Evolutionary conservation across 2,113 vertebrate genomes (phyloP).

Genomic region (Gymnogyps californianus): DNA sequence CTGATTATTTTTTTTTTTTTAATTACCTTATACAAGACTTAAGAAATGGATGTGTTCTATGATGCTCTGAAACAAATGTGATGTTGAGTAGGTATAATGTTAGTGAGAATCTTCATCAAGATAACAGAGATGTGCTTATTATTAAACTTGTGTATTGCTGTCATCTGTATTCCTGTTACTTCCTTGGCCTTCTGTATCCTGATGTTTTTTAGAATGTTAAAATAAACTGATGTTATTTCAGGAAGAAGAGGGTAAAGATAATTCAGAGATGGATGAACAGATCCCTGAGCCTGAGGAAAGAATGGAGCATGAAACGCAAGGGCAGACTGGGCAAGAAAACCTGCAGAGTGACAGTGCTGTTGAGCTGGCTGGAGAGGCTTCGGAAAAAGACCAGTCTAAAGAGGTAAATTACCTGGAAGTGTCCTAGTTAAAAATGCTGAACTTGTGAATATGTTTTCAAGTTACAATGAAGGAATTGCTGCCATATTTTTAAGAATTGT

Average conservation of each 20-base stretch:
- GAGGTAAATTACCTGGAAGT: constrained; percentile 75
- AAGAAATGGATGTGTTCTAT: background rate
- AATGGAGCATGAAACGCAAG: constrained; percentile 82
- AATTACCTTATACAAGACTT: background rate
- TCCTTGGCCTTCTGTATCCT: background rate
- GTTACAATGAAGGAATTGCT: background rate
- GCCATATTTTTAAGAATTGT: background rate
- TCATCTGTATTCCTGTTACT: background rate
- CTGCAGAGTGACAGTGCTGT: constrained; percentile 88
- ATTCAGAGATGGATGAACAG: constrained; percentile 69
- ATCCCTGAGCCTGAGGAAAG: constrained; percentile 77
- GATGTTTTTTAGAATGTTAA: background rate
- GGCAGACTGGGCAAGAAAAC: constrained; percentile 86
- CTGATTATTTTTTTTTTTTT: background rate
- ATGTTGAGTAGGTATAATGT: background rate
- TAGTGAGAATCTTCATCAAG: background rate
- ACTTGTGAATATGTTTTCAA: background rate
- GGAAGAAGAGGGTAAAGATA: constrained; percentile 72
- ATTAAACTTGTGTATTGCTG: background rate
- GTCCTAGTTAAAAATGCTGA: background rate
- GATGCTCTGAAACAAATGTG: background rate
- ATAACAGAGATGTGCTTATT: background rate
- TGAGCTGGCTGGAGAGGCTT: constrained; percentile 87
- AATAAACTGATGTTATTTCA: constrained; percentile 26
- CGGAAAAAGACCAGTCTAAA: constrained; percentile 87